Evolutionary conservation across 2,888 invertebrate genomes (phyloP).

Genomic region (Thera britannica): DNA sequence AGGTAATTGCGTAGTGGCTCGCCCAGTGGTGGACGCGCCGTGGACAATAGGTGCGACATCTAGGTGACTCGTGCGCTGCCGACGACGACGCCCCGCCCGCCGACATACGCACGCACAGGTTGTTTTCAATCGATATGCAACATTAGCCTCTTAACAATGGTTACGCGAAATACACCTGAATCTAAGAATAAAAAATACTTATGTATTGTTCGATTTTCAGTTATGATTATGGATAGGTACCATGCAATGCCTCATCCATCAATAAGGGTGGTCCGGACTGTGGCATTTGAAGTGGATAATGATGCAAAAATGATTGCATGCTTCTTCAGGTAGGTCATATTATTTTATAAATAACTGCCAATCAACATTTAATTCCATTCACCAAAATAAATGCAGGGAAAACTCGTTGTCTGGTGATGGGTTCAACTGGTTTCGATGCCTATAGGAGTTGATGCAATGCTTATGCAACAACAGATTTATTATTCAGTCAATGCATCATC

Average conservation of each 20-base stretch:
- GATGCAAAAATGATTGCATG: slow-evolving; percentile 1
- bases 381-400: slow-evolving; percentile 25
- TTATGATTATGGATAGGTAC: not conserved
- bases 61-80: slow-evolving; percentile 77
- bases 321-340: slow-evolving; percentile 5
- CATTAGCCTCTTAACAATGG: slow-evolving; percentile 46
- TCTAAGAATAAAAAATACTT: slow-evolving; percentile 34
- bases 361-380: slow-evolving; percentile 21
- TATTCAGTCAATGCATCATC: slow-evolving; percentile 36
- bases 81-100: slow-evolving; percentile 17
- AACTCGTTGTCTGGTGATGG: slow-evolving; percentile 29
- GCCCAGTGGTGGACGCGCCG: slow-evolving; percentile 70
- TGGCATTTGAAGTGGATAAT: not conserved
- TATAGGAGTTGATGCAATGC: slow-evolving; percentile 40
- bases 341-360: slow-evolving; percentile 10
- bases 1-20: slow-evolving; percentile 80
- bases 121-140: slow-evolving; percentile 55
- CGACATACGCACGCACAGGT: slow-evolving; percentile 68
- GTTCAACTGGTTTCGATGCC: slow-evolving; percentile 33
- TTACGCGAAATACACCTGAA: slow-evolving; percentile 43
- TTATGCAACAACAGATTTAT: slow-evolving; percentile 42
- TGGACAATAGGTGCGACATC: slow-evolving; percentile 83
- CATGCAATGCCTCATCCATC: not conserved
- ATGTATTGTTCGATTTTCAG: not conserved
- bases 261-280: not conserved